phyloP scores from a whole-genome alignment of 2,113 vertebrate genomes.

The Brachypteracias leptosomus region DNA sequence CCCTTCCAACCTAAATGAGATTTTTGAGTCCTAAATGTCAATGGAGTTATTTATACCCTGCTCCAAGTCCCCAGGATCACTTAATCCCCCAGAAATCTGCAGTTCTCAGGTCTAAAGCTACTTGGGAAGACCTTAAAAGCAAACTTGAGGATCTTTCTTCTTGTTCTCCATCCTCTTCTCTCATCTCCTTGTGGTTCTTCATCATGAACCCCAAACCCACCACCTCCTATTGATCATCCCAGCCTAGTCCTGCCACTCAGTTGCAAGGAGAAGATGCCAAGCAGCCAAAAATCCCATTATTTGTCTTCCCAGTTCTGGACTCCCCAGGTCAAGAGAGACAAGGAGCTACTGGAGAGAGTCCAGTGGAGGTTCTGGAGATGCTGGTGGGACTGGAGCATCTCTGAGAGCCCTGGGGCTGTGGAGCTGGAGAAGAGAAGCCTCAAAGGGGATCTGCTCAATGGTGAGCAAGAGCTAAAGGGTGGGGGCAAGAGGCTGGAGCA shows the following conservation, averaged over 20 bases:
- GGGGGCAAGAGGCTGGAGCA: accelerated
- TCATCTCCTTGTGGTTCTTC: background rate
- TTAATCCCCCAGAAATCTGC: background rate
- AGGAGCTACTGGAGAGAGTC: background rate
- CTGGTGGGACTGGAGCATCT: background rate
- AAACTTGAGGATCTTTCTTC: background rate
- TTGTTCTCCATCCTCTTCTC: background rate
- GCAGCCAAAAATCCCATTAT: background rate
- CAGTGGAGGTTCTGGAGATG: background rate
- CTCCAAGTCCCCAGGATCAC: background rate
- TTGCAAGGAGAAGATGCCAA: background rate
- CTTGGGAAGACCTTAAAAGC: background rate
- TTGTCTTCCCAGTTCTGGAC: background rate
- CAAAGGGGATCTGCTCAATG: no score
- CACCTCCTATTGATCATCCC: background rate
- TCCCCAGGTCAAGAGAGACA: background rate
- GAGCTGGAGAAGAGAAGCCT: no score
- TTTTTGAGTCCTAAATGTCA: background rate
- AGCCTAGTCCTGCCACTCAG: background rate
- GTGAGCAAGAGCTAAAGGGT: no score
- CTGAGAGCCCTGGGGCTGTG: background rate
- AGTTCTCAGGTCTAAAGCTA: background rate
- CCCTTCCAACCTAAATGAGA: no score
- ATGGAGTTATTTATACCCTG: background rate
- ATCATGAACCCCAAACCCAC: background rate